These are phyloP conservation scores for Orcinus orca DNA, from an alignment of 2,113 vertebrate species.

Conservation along the genomic window DNA sequence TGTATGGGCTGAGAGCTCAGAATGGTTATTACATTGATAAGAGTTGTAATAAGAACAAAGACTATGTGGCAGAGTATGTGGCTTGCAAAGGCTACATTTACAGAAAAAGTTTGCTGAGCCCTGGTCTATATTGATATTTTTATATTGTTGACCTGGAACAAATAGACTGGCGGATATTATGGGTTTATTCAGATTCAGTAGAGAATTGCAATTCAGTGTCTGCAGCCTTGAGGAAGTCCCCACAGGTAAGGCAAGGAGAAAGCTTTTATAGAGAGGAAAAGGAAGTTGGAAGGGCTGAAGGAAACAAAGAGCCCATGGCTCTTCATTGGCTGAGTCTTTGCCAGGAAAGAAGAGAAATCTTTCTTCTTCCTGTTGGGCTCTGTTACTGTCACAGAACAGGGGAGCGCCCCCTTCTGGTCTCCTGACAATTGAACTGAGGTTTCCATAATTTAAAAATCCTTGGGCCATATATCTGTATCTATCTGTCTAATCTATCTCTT, in stretches of 20 bases:
- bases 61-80: not conserved
- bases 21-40: not conserved
- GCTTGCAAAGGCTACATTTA: not conserved
- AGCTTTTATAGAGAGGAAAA: not conserved
- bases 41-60: not conserved
- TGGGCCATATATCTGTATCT: not conserved
- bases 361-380: not conserved
- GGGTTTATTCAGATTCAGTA: not conserved
- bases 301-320: not conserved
- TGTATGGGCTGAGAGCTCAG: not conserved
- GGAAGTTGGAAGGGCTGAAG: not conserved
- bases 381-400: not conserved
- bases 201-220: not conserved
- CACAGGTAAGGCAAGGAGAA: not conserved
- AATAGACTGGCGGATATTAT: not conserved
- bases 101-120: not conserved
- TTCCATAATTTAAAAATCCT: not conserved
- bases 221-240: not conserved
- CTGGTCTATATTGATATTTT: not conserved
- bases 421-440: not conserved
- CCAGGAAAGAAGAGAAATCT: not conserved
- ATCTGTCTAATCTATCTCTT: not conserved
- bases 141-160: not conserved
- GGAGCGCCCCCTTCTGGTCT: not conserved
- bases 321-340: not conserved